A percentile compares a stretch with the other conserved stretches of the same genome.
Conservation (phyloP, 2,888 invertebrate genomes). For the Malthinus seriepunctatus region DNA sequence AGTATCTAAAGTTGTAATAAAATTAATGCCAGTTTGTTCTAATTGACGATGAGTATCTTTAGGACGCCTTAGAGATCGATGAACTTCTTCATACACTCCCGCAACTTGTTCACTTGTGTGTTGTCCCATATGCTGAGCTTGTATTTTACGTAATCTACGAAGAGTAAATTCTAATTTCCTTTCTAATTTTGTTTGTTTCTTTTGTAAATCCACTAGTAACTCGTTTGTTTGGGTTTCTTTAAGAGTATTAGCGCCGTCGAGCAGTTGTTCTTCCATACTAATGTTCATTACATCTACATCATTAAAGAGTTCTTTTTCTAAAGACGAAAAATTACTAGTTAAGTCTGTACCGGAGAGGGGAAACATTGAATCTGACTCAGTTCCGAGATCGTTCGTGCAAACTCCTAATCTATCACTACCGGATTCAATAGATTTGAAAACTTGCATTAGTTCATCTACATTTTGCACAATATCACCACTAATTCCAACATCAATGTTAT, state of each 20-base stretch:
- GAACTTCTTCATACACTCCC: slow-evolving; percentile 75
- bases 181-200: slow-evolving; percentile 58
- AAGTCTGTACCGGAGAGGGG: slow-evolving; percentile 46
- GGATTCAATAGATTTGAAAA: slow-evolving; percentile 74
- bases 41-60: slow-evolving; percentile 29
- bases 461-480: slow-evolving; percentile 49
- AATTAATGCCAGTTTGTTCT: slow-evolving; percentile 3
- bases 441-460: slow-evolving; percentile 72
- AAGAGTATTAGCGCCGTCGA: slow-evolving; percentile 52
- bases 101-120: slow-evolving; percentile 79
- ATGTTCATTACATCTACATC: slow-evolving; percentile 60
- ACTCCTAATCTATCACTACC: slow-evolving; percentile 53
- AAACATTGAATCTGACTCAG: slow-evolving; percentile 46
- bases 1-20: neutral
- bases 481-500: slow-evolving; percentile 55
- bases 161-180: slow-evolving; percentile 72
- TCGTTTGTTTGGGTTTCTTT: slow-evolving; percentile 57
- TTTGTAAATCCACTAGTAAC: slow-evolving; percentile 57
- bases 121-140: slow-evolving; percentile 73
- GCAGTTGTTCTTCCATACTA: slow-evolving; percentile 52
- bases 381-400: slow-evolving; percentile 43
- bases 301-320: slow-evolving; percentile 53
- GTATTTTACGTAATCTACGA: slow-evolving; percentile 74
- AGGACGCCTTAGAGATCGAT: slow-evolving; percentile 55
- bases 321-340: slow-evolving; percentile 42